These are phyloP conservation scores for Phoebastria nigripes DNA, from an alignment of 2,797 vertebrate species.

Conservation along the genomic window DNA sequence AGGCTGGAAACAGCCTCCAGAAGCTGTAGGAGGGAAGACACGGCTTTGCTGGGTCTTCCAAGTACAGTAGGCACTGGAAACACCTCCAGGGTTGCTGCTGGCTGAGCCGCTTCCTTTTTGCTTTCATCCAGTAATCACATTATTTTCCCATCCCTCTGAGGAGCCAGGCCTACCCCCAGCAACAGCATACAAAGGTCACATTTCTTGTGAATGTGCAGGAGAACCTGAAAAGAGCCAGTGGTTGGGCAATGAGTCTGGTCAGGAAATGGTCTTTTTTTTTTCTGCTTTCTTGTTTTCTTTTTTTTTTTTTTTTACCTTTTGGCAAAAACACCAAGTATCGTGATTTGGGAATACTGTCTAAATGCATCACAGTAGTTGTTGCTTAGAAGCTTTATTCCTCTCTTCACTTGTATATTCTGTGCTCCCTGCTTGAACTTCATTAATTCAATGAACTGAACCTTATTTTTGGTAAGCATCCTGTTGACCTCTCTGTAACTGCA, in stretches of 20 bases:
- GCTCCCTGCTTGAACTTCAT: not conserved
- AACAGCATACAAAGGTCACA: not conserved
- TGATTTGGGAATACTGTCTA: not conserved
- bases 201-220: not conserved
- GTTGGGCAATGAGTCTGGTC: not conserved
- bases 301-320: not conserved
- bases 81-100: conserved; percentile 1
- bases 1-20: not conserved
- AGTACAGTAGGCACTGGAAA: not conserved
- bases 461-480: conserved; percentile 39
- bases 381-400: not conserved
- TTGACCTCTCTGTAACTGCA: not conserved
- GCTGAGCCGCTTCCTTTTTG: not conserved
- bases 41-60: not conserved
- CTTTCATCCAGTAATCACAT: conserved; percentile 5
- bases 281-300: not conserved
- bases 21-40: not conserved
- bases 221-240: not conserved
- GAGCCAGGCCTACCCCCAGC: not conserved
- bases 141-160: not conserved
- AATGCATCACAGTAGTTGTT: not conserved
- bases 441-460: conserved; percentile 6
- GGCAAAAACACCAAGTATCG: not conserved
- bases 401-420: not conserved
- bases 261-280: not conserved